Conservation (phyloP, 2,888 invertebrate species). For the Xylota sylvarum region DNA sequence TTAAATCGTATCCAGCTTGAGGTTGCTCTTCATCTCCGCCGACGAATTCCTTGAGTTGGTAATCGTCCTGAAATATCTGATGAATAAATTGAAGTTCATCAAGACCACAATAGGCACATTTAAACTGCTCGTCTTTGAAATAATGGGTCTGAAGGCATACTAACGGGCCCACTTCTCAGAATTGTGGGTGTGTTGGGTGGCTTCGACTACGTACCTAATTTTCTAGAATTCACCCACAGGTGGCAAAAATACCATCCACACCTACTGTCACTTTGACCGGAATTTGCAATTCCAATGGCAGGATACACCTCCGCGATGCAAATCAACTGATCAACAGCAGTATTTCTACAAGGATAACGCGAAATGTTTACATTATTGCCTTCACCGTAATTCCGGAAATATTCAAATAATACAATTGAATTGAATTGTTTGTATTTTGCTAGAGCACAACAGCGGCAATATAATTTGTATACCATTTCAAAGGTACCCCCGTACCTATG, state of each 20-base stretch:
- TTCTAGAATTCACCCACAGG: too few species aligned
- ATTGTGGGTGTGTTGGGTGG: too few species aligned
- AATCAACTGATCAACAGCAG: background rate
- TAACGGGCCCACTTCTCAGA: too few species aligned
- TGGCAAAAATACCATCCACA: background rate
- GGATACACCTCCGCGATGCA: background rate
- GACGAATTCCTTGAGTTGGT: too few species aligned
- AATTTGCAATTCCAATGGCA: background rate
- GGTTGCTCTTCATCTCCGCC: too few species aligned
- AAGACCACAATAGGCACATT: too few species aligned
- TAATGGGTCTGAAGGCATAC: too few species aligned
- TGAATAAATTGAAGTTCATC: too few species aligned
- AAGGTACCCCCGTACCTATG: background rate
- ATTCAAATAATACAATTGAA: background rate
- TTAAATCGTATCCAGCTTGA: too few species aligned
- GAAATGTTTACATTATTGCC: background rate
- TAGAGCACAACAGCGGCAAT: constrained; percentile 3
- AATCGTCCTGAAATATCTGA: too few species aligned
- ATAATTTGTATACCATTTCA: constrained; percentile 3
- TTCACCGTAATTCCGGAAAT: background rate
- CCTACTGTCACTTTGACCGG: background rate
- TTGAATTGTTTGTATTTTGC: background rate
- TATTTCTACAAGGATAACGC: background rate
- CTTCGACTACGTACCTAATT: too few species aligned
- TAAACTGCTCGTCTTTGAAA: too few species aligned